phyloP scores from a whole-genome alignment of 1,140 invertebrate genomes.

The Periplaneta americana region DNA sequence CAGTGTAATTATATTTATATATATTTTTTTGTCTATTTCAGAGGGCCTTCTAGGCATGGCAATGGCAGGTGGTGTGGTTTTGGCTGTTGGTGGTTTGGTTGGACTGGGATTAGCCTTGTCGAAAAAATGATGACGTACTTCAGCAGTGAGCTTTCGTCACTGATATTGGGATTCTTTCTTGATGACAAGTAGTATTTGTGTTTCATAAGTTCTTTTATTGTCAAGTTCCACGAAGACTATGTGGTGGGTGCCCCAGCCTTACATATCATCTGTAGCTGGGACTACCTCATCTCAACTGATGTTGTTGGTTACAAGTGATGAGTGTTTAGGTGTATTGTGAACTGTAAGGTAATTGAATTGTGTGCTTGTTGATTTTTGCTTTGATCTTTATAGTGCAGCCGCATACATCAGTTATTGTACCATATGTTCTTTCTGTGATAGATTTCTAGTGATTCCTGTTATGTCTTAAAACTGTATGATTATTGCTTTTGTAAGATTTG shows the following conservation, averaged over 20 bases:
- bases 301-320: not conserved
- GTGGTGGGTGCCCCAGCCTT: not conserved
- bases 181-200: not conserved
- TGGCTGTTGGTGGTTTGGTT: slow-evolving; percentile 73
- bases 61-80: slow-evolving; percentile 72
- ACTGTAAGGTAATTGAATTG: not conserved
- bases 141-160: not conserved
- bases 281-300: not conserved
- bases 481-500: not conserved
- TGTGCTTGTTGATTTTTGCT: not conserved
- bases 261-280: not conserved
- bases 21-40: slow-evolving; percentile 29
- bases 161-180: not conserved
- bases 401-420: not conserved
- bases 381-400: not conserved
- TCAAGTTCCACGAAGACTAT: not conserved
- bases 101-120: slow-evolving; percentile 72
- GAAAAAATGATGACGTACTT: slow-evolving; percentile 46
- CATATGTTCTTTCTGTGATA: not conserved
- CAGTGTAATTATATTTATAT: no score
- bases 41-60: slow-evolving; percentile 86
- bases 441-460: not conserved
- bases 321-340: not conserved
- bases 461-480: not conserved
- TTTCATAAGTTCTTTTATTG: not conserved